These are phyloP conservation scores for Luehdorfia chinensis DNA, from an alignment of 1,140 invertebrate species.

Conservation along the genomic window DNA sequence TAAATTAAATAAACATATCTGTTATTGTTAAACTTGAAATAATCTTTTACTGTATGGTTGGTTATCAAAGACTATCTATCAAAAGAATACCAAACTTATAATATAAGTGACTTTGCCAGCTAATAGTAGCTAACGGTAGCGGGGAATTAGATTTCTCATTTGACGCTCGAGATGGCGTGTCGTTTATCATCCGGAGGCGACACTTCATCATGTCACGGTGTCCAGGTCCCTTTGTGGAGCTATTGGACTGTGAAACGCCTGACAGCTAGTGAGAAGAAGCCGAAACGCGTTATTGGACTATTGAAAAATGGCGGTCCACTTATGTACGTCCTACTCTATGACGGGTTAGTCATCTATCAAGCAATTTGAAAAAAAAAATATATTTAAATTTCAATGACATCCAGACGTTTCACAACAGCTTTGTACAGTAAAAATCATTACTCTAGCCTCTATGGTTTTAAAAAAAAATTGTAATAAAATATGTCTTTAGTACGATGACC, in stretches of 20 bases:
- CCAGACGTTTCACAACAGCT: constrained; percentile 4
- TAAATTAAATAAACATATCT: too few relatives aligned
- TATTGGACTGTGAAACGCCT: constrained; percentile 50
- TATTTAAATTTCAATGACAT: constrained; percentile 13
- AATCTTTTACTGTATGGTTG: too few relatives aligned
- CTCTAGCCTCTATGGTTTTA: constrained; percentile 6
- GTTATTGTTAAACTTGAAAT: too few relatives aligned
- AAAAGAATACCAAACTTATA: background rate
- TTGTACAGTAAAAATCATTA: constrained; percentile 8
- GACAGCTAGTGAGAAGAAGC: constrained; percentile 37
- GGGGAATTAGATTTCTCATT: constrained; percentile 66
- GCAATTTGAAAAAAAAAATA: constrained; percentile 7
- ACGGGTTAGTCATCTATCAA: constrained; percentile 9
- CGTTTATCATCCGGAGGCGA: constrained; percentile 60
- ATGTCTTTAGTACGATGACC: constrained; percentile 7
- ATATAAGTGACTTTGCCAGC: constrained; percentile 18
- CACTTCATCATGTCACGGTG: constrained; percentile 63
- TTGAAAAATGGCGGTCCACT: constrained; percentile 39
- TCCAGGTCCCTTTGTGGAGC: constrained; percentile 44
- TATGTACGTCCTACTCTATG: constrained; percentile 18
- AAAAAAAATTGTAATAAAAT: constrained; percentile 4
- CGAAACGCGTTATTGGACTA: constrained; percentile 22
- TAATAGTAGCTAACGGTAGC: constrained; percentile 38
- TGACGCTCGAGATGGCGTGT: constrained; percentile 50
- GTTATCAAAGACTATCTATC: background rate